A percentile compares a stretch with the other conserved stretches of the same genome.
Evolutionary conservation across 2,113 vertebrate species (phyloP).

Genomic region (Antechinus stuartii): DNA sequence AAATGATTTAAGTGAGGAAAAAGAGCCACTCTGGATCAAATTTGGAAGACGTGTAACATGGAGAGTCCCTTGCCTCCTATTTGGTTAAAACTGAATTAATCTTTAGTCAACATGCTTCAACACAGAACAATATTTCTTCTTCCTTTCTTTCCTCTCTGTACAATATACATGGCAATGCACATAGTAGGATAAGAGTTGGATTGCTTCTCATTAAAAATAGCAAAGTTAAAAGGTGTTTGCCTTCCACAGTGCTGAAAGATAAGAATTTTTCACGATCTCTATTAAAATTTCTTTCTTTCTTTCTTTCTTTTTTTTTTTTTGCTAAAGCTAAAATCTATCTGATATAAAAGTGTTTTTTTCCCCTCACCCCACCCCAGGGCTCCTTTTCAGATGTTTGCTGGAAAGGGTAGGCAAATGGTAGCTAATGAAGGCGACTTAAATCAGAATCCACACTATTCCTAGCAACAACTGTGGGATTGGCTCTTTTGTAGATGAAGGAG

Average conservation of each 20-base stretch:
- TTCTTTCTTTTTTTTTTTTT: not conserved
- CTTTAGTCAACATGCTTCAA: not conserved
- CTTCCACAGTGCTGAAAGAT: not conserved
- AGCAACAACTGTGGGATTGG: not conserved
- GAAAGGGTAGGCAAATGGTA: slow-evolving; percentile 45
- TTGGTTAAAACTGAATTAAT: slow-evolving; percentile 31
- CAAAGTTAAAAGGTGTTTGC: not conserved
- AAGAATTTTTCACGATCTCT: not conserved
- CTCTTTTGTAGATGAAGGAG: slow-evolving; percentile 33
- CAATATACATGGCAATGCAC: not conserved
- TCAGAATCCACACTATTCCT: slow-evolving; percentile 50
- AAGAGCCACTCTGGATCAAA: slow-evolving; percentile 28
- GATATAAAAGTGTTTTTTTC: slow-evolving; percentile 6
- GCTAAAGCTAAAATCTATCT: slow-evolving; percentile 38
- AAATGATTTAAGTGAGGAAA: slow-evolving; percentile 35
- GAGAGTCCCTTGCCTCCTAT: not conserved
- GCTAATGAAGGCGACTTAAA: slow-evolving; percentile 51
- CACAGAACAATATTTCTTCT: not conserved
- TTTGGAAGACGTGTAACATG: not conserved
- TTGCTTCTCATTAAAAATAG: not conserved
- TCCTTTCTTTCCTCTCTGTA: slow-evolving; percentile 7
- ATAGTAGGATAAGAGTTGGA: not conserved
- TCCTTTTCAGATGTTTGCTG: slow-evolving; percentile 44
- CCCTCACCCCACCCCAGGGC: not conserved
- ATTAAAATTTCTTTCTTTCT: not conserved